Evolutionary conservation across 2,113 vertebrate species (phyloP), one percentile per base, ranked within the genome.

Genomic region (Rhizomys pruinosus): DNA sequence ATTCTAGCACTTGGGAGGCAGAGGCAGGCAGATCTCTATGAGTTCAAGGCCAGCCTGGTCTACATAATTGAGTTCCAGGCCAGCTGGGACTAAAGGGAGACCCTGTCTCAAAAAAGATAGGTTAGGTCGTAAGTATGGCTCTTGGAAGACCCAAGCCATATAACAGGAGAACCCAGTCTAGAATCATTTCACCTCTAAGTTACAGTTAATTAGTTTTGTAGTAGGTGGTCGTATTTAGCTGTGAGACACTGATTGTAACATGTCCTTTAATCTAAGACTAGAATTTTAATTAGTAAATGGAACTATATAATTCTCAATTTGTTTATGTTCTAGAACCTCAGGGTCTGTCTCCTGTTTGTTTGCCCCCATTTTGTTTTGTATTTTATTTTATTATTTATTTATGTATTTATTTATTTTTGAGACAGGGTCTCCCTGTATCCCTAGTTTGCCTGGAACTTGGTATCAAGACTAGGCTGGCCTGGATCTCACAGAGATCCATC

Each of bases 161-260:
- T n/a, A n/a, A n/a, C n/a, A n/a, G n/a, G n/a, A n/a, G n/a, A 79
- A 64, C 25, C 27, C 27, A 79, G 4, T 84, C n/a, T 76, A 63
- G 32, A 92, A 71, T 96, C 25, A 92, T 84, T 92, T 59, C 71
- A 71, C 39, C 17, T 52, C n/a, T n/a, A 92, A 71, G 23, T 64
- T 79, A 57, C 85, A 15, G 64, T 72, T 90, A n/a, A n/a, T 64
- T 93, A 25, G 19, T 59, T 90, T 39, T 90, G 55, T 42, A 92
- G 17, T 68, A 81, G 66, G 39, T 85, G 9, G n/a, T n/a, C n/a
- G n/a, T n/a, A n/a, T 93, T 37, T 91, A 63, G 25, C 47, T 86
- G 1, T 82, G 76, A 90, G 64, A 47, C 15, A 10, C 8, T 77
- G 7, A 5, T 27, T 93, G 9, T 79, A 44, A 29, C 15, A 0